Base-by-base conservation (phyloP, 2,888 invertebrate genomes). In the Ectemnius cavifrons region DNA sequence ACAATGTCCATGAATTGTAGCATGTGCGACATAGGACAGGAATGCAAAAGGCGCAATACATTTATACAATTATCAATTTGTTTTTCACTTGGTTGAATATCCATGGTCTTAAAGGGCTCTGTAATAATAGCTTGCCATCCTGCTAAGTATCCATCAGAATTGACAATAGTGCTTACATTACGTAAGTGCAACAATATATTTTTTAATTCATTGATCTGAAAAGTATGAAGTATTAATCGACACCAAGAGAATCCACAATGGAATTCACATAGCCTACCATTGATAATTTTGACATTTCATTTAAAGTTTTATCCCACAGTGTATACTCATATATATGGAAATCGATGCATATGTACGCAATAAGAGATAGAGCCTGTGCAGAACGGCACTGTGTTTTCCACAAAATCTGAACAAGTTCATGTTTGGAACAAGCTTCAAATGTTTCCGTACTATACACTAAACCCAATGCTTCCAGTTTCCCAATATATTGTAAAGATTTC, bases 401-500 rank as follows among this genome's bases (percentile, higher is more conserved):
- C 46, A 90, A 79, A 45, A 86, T 82, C 16, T 85, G 82, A 5
- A 86, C 82, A 4, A 90, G 77, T 72, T 88, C 85, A 2, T 72
- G 63, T 71, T 89, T 90, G 2, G 84, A 80, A 69, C 83, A 82
- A 11, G 20, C 71, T 58, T 89, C 85, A 70, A 91, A 91, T 62
- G 87, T 84, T 13, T 67, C 76, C 37, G 87, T 71, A n/a, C 82
- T 89, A 69, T 90, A 91, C 23, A 81, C 81, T 47, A 91, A 76
- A 37, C 91, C 91, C 20, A 90, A 81, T 45, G 81, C 84, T 79
- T 91, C 90, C 46, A 91, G 72, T 81, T 89, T 89, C 28, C 85
- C 84, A 18, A 90, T 72, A 70, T 91, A 91, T 66, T 86, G 84
- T 68, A 91, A 79, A 46, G 85, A 80, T 71, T 87, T 87, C 81